Percentiles rank a stretch among this genome's conserved stretches.
These are phyloP conservation scores for Alca torda DNA, from an alignment of 2,797 vertebrate species.

Conservation along the genomic window DNA sequence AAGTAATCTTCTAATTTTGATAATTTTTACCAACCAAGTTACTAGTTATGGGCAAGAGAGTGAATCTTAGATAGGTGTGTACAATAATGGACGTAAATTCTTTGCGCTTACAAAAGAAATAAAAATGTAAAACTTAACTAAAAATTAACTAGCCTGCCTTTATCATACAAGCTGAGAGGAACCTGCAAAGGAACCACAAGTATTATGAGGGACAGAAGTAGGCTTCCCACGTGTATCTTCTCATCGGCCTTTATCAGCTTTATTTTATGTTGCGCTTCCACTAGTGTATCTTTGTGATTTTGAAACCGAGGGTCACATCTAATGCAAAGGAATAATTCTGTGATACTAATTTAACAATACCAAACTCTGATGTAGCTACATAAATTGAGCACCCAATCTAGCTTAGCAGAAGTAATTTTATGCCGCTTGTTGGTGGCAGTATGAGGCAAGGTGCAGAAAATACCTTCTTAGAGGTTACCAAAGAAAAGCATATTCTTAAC, in stretches of 20 bases:
- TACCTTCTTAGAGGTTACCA: background rate
- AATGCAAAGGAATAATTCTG: background rate
- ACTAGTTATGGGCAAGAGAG: background rate
- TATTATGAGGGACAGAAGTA: background rate
- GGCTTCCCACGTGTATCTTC: background rate
- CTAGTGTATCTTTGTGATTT: background rate
- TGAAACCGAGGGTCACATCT: background rate
- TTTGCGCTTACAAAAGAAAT: background rate
- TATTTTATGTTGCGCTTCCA: background rate
- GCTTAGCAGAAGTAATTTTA: background rate
- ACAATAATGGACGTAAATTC: background rate
- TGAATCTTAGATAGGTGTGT: accelerated
- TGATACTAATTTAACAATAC: background rate
- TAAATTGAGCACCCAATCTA: background rate
- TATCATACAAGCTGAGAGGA: background rate
- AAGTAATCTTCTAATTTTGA: background rate
- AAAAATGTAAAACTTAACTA: background rate
- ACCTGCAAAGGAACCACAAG: background rate
- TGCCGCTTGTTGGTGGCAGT: background rate
- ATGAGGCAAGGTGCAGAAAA: background rate
- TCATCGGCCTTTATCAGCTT: background rate
- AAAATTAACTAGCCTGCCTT: background rate
- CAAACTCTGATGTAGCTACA: background rate
- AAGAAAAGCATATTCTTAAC: background rate
- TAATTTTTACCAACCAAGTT: background rate